Evolutionary conservation across 2,888 invertebrate species (phyloP), one percentile per base, ranked within the genome.

Genomic region (Liposcelis brunnea): DNA sequence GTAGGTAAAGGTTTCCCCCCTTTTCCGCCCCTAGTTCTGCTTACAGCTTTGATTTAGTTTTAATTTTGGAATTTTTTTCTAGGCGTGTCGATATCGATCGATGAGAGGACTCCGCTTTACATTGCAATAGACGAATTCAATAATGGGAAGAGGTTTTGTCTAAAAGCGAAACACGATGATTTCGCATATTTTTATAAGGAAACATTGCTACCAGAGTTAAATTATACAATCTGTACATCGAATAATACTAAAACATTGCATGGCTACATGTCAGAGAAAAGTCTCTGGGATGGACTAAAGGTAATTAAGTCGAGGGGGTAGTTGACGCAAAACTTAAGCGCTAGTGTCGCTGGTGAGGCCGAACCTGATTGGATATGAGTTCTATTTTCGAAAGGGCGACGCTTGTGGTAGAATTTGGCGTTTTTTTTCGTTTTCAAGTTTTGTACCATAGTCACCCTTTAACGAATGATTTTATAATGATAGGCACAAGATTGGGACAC

Each of bases 151-250:
- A 71, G 77, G 52, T 72, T 93, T 32, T 89, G 89, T 51, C 60
- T 90, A 0, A 76, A 78, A 57, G 82, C 86, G 0, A 76, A 79
- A 59, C 75, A 79, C 53, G 82, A 87, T 52, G 74, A 77, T 14
- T 89, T 85, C 55, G 83, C 84, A 0, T 87, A 74, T 55, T 80
- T 79, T 0, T 80, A 82, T 54, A 73, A 70, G 21, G 55, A 77
- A 8, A 77, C 77, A 0, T 66, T 72, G 7, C 68, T 74, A 32
- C 79, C 87, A 0, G 75, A 79, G 53, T 65, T 91, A 58, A 82
- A 77, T 51, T 91, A 91, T 56, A 82, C 83, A 45, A 80, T 91
- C 35, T 91, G 90, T 55, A 80, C 80, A 0, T 77, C 80, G 0
- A 69, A 73, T 47, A 83, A 87, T 55, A 82, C 87, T 73, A 77